These are phyloP conservation scores for Nineta flava DNA, from an alignment of 2,888 invertebrate genomes.

Conservation along the genomic window DNA sequence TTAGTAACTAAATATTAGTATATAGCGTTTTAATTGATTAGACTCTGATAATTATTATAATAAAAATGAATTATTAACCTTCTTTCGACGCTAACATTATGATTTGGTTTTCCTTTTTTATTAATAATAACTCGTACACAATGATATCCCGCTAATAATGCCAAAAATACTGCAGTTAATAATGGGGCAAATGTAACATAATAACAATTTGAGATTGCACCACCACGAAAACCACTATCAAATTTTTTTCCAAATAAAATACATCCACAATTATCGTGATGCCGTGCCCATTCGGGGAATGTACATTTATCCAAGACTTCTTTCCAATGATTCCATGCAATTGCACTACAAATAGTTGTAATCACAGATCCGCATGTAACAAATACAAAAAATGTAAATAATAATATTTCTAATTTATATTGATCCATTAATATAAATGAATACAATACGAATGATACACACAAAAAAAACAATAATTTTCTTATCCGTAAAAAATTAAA, in stretches of 20 bases:
- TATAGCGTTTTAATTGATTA: too few relatives aligned
- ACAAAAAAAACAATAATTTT: too few relatives aligned
- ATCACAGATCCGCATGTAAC: neutral
- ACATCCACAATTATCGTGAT: conserved; percentile 23
- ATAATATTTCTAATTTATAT: neutral
- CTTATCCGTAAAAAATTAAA: too few relatives aligned
- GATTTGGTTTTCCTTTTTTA: conserved; percentile 35
- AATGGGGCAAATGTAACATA: conserved; percentile 21
- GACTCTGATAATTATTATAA: too few relatives aligned
- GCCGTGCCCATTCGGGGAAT: conserved; percentile 14
- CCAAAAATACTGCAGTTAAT: conserved; percentile 14
- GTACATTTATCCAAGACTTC: conserved; percentile 40
- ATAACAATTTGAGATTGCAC: conserved; percentile 24
- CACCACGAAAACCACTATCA: conserved; percentile 25
- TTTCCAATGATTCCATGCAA: conserved; percentile 43
- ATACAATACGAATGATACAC: too few relatives aligned
- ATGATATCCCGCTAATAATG: conserved; percentile 2
- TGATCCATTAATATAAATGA: conserved; percentile 1
- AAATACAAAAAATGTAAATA: neutral
- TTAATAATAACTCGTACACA: conserved; percentile 30
- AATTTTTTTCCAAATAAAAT: conserved; percentile 24
- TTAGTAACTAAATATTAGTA: too few relatives aligned
- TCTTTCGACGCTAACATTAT: conserved; percentile 32
- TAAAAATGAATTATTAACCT: conserved; percentile 21
- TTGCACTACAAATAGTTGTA: conserved; percentile 26